Evolutionary conservation across 2,888 invertebrate species (phyloP).

Genomic region (Tromatobia lineatoria): DNA sequence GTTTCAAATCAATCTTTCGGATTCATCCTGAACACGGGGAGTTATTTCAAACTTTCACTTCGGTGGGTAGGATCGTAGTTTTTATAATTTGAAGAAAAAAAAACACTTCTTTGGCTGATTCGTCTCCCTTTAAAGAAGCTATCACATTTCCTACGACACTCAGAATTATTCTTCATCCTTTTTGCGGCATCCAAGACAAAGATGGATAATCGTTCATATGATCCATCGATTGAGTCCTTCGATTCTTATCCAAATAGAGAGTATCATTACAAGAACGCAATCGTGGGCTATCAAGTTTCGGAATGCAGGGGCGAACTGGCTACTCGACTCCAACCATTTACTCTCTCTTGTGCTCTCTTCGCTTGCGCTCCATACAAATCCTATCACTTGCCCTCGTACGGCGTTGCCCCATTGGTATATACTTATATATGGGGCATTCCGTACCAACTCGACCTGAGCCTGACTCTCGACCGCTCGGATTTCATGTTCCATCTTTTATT

Average conservation of each 20-base stretch:
- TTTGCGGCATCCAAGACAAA: background rate
- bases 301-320: conserved; percentile 41
- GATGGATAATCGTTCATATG: background rate
- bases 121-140: background rate
- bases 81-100: no score
- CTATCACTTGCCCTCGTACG: background rate
- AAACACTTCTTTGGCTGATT: no score
- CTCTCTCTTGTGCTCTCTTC: conserved; percentile 12
- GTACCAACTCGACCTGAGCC: no score
- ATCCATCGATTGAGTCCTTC: conserved; percentile 5
- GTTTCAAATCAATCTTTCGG: no score
- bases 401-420: conserved; percentile 1
- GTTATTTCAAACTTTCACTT: no score
- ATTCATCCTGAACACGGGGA: no score
- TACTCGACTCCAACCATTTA: conserved; percentile 28
- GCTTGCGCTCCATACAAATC: conserved; percentile 5
- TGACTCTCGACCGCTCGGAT: no score
- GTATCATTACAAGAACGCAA: conserved; percentile 25
- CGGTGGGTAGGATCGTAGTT: no score
- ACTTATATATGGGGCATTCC: background rate
- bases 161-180: no score
- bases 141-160: background rate
- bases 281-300: conserved; percentile 36
- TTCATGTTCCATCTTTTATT: no score
- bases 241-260: background rate